Evolutionary conservation across 2,797 vertebrate species (phyloP).

Genomic region (Coccyzus lansbergi): DNA sequence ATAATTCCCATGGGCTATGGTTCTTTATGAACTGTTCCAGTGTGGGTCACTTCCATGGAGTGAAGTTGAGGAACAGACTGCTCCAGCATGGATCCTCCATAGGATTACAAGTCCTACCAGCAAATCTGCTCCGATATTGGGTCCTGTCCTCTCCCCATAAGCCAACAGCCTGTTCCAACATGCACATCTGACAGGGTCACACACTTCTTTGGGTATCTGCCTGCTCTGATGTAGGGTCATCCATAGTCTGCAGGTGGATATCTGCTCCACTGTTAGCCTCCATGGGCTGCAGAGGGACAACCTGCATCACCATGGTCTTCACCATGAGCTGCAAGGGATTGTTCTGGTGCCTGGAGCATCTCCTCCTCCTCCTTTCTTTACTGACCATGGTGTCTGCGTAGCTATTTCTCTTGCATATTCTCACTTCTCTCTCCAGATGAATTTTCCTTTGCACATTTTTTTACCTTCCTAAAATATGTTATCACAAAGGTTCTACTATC

Average conservation of each 20-base stretch:
- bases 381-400: background rate
- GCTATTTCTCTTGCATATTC: background rate
- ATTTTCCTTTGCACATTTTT: background rate
- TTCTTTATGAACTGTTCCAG: background rate
- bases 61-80: background rate
- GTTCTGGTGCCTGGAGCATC: background rate
- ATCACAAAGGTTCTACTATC: background rate
- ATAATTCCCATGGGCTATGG: background rate
- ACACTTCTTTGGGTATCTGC: background rate
- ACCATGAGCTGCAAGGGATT: background rate
- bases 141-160: too few relatives aligned
- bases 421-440: background rate
- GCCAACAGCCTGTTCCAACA: background rate
- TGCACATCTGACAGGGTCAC: rapidly evolving
- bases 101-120: background rate
- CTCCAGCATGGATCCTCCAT: background rate
- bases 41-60: rapidly evolving
- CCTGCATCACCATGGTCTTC: background rate
- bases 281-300: background rate
- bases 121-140: rapidly evolving
- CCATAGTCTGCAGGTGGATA: background rate
- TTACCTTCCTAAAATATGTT: background rate
- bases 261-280: background rate
- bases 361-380: background rate
- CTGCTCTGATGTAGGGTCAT: background rate